These are phyloP conservation scores for Chunga burmeisteri DNA, from an alignment of 2,113 vertebrate genomes.

Conservation along the genomic window DNA sequence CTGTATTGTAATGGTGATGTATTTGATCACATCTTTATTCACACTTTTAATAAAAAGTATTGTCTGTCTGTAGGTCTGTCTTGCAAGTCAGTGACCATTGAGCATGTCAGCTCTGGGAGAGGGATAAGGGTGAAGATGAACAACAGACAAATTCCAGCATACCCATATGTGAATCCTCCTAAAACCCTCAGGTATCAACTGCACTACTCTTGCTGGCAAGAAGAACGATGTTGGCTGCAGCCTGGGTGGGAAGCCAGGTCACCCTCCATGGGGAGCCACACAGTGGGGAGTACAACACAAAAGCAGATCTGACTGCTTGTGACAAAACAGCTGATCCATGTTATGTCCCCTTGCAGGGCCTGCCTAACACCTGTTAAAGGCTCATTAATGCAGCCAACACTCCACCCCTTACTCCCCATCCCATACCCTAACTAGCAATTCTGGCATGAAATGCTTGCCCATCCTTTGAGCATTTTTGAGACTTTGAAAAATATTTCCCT, in stretches of 20 bases:
- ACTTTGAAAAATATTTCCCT: not conserved
- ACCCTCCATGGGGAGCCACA: accelerated
- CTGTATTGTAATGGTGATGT: not conserved
- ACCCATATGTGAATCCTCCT: not conserved
- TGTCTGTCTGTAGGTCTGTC: not conserved
- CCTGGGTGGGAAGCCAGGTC: not conserved
- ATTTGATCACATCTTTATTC: not conserved
- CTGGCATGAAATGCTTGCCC: not conserved
- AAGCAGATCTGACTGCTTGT: not conserved
- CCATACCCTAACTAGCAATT: not conserved
- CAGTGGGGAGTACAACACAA: accelerated
- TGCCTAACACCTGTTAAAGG: not conserved
- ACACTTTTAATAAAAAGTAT: not conserved
- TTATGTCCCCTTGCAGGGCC: not conserved
- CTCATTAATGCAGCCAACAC: not conserved
- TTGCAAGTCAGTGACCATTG: not conserved
- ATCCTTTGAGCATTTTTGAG: not conserved
- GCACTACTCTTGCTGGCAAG: not conserved
- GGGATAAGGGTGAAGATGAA: not conserved
- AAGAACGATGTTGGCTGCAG: not conserved
- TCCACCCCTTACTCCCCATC: accelerated
- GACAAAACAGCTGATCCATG: not conserved
- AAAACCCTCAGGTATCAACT: not conserved
- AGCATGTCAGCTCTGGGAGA: not conserved
- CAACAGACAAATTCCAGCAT: not conserved